Base-by-base conservation (phyloP, 2,113 vertebrate genomes). In the Hassar affinis region DNA sequence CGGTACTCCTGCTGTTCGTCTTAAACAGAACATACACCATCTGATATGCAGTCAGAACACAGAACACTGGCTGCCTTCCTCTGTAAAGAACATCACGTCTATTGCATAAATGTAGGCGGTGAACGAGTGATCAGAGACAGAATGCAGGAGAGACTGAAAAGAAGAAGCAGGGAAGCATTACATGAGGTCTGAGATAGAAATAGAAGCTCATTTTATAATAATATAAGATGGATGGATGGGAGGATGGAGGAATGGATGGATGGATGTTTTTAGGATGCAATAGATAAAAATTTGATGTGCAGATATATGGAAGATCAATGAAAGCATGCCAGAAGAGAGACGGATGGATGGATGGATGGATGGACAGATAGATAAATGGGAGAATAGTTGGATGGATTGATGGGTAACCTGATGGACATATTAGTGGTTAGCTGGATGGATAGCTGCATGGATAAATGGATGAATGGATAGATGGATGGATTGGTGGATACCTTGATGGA, bases 51-150 rank as follows among this genome's bases (percentile, higher is more conserved):
- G 20, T 82, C 42, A 75, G 80, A 72, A 74, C 10, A 49, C 42
- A 82, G 69, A 49, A 25, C n/a, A 11, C 78, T 52, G 64, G 62
- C 49, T 74, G 69, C 45, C 69, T 74, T 74, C 69, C 25, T 49
- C 69, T 74, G 38, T 47, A 74, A 49, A 47, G 22, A 71, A 71
- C 68, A 71, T 47, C 45, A 49, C 1, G 14, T 49, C 45, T 74
- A 74, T 27, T 61, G 27, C 47, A 61, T 66, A 51, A 79, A 80
- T 61, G 68, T 75, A 59, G 66, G 56, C 64, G 20, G 52, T 68
- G 78, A 79, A 68, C 35, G 25, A 27, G 62, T 17, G 49, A 71
- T 72, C 51, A 54, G 80, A 81, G 80, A 81, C 7, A 14, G 35
- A 59, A 72, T n/a, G 80, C 80, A 45, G 51, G 18, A 82, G n/a